Percentiles rank a stretch among this genome's conserved stretches.
Conservation (phyloP, 2,113 vertebrate genomes). For the Talpa occidentalis region DNA sequence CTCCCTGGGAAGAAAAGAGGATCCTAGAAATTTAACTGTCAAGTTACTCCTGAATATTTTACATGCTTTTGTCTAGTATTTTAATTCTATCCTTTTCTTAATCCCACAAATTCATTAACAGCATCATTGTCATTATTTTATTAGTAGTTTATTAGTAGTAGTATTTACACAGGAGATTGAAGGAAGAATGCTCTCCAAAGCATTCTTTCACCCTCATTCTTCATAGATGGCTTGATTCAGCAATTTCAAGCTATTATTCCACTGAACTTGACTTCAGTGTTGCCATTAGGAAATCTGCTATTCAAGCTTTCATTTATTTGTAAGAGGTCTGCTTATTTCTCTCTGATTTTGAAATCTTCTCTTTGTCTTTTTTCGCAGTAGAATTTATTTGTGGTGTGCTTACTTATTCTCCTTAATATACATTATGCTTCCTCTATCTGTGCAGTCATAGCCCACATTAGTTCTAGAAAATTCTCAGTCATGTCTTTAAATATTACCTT, state of each 20-base stretch:
- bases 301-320: not conserved
- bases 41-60: not conserved
- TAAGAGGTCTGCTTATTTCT: not conserved
- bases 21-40: not conserved
- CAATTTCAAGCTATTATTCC: not conserved
- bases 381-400: not conserved
- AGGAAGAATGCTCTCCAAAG: not conserved
- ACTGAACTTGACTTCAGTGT: not conserved
- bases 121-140: not conserved
- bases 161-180: not conserved
- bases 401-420: not conserved
- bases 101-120: not conserved
- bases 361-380: not conserved
- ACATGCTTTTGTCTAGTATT: not conserved
- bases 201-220: not conserved
- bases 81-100: not conserved
- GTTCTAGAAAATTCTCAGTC: not conserved
- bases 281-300: not conserved
- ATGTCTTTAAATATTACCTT: not conserved
- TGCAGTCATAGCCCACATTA: not conserved
- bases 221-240: not conserved
- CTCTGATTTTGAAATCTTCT: not conserved
- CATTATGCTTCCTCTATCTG: not conserved
- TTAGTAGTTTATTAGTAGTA: not conserved
- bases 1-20: not conserved